Base-by-base conservation (phyloP, 2,888 invertebrate species). In the Ormyrus thymus region DNA sequence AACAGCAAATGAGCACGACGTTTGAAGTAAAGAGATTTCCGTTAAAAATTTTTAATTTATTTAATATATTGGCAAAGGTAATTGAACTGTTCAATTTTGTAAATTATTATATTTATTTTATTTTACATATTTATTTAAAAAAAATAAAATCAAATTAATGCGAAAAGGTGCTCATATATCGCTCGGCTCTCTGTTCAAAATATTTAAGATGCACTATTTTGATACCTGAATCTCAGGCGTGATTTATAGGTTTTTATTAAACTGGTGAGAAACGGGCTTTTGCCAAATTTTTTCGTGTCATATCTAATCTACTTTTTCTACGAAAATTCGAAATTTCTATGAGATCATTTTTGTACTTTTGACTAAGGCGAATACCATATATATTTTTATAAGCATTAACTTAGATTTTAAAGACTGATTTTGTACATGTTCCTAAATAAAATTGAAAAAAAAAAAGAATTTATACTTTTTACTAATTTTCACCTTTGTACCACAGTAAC, bases 401-500 rank as follows among this genome's bases (percentile, higher is more conserved):
- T 29, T 29, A 29, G 29, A 62, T n/a, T 29, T 61, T 53, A 55
- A 73, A 78, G 73, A 78, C 73, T 78, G 73, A 73, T 73, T 78
- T 78, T 68, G 53, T 68, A 68, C 29, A 29, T 29, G 29, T 29
- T 29, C 29, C 29, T 29, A 29, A 29, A 29, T 29, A 29, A 29
- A 29, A 29, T 29, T 29, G 13, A 68, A 68, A 64, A 74, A 29
- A 29, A 64, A 43, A 66, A 51, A 53, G 58, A n/a, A 59, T 76
- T 69, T 73, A 68, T 73, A 73, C n/a, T 65, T 64, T 29, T 29
- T 29, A 29, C 29, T 29, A 29, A 29, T 29, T 68, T 69, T 45
- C 58, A 76, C 66, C 50, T 73, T 78, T 50, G 68, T 68, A 59
- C 69, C 69, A 66, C 55, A 68, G 50, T 64, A 62, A 68, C 0